These are phyloP conservation scores for Bombus impatiens DNA, from an alignment of 1,140 invertebrate genomes.

Conservation along the genomic window DNA sequence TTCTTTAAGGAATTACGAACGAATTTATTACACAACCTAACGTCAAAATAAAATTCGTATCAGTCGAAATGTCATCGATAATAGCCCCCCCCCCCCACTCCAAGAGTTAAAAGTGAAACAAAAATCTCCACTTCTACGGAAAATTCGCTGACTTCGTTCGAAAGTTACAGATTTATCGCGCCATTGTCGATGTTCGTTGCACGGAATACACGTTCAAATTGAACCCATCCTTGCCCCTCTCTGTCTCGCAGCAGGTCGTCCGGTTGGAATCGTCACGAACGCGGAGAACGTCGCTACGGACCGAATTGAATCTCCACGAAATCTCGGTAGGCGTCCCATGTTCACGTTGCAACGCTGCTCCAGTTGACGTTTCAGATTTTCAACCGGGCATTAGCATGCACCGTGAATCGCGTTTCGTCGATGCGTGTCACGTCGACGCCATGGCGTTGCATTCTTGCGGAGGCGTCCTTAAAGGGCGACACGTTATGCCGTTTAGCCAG, in stretches of 20 bases:
- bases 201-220: conserved; percentile 22
- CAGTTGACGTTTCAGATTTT: conserved; percentile 71
- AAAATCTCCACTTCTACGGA: background rate
- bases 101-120: no score
- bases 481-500: conserved; percentile 69
- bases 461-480: conserved; percentile 66
- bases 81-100: no score
- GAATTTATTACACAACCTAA: background rate
- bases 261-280: conserved; percentile 65
- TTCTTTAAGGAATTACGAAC: no score
- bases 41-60: no score
- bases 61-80: no score
- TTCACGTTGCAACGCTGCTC: conserved; percentile 57
- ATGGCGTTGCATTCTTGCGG: conserved; percentile 64
- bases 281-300: conserved; percentile 38
- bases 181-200: conserved; percentile 12
- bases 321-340: conserved; percentile 67
- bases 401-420: conserved; percentile 64
- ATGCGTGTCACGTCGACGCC: conserved; percentile 69
- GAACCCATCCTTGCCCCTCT: background rate
- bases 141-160: background rate
- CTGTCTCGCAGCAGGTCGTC: conserved; percentile 17
- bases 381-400: conserved; percentile 64
- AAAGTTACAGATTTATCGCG: background rate
- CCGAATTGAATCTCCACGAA: conserved; percentile 69